Base-by-base conservation (phyloP, 2,888 invertebrate species). In the Campoletis raptor region DNA sequence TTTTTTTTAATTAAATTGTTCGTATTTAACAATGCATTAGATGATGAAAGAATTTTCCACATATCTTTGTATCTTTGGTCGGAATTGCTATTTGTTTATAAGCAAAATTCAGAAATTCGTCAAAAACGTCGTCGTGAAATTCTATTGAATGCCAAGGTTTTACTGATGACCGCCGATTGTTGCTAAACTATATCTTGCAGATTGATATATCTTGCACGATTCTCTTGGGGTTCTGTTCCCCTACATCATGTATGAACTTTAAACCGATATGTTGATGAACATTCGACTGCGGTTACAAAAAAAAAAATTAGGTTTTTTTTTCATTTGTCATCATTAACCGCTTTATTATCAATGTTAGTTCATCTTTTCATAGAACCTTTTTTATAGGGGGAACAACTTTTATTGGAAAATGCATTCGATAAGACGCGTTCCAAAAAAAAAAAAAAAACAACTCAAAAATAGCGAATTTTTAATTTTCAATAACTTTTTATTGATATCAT, bases 341-440 rank as follows among this genome's bases (percentile, higher is more conserved):
- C 48, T 48, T 48, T 15, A 48, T 4, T 18, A 48, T 15, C 2
- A 18, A 48, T n/a, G n/a, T n/a, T 15, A 48, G 48, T 15, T 18
- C 18, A 5, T 48, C 15, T 48, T 10, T 15, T 48, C 0, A n/a
- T 18, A 15, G 48, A 3, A 48, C 15, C 18, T 48, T 61, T 12
- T 61, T 61, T 61, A 61, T 21, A 61, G 61, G 21, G 24, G 6
- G 24, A 61, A 61, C 61, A 61, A 61, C 4, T 61, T 24, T 61
- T 61, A 61, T 61, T 61, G 0, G 24, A 24, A 24, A 24, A 24
- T 61, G 21, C 3, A 24, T 61, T 61, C 5, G 61, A 61, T 61
- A 61, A 24, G 61, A 61, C 21, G 83, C 61, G 54, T 21, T 18
- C 72, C 69, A 64, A 42, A 77, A 70, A 45, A 73, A 45, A 36